A percentile compares a stretch with the other conserved stretches of the same genome.
These are phyloP conservation scores for Antigone vipio DNA, from an alignment of 2,113 vertebrate species.

Conservation along the genomic window DNA sequence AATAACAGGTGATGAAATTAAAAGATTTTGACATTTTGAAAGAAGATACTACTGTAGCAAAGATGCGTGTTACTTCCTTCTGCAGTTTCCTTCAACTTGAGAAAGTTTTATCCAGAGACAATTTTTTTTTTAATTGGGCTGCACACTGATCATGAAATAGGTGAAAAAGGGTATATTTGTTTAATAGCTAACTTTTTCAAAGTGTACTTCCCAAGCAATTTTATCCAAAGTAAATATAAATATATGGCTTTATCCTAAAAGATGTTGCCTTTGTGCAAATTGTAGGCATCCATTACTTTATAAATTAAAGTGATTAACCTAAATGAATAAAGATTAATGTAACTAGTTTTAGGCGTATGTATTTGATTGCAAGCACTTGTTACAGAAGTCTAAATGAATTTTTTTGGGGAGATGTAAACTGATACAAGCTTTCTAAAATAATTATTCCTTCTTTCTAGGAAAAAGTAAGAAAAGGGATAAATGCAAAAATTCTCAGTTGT, in stretches of 20 bases:
- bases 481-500: constrained; percentile 92
- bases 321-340: neutral
- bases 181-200: neutral
- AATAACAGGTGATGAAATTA: neutral
- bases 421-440: neutral
- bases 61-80: neutral
- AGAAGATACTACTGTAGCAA: neutral
- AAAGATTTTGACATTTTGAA: neutral
- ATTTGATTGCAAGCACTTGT: neutral
- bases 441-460: constrained; percentile 73
- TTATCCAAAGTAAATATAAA: neutral
- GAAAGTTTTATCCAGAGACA: neutral
- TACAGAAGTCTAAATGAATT: neutral
- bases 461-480: constrained; percentile 97
- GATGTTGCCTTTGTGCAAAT: neutral
- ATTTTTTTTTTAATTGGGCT: neutral
- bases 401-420: neutral
- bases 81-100: neutral
- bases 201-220: neutral
- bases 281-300: neutral
- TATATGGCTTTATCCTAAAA: neutral
- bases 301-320: neutral
- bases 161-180: neutral
- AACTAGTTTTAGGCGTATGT: neutral
- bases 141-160: neutral